Evolutionary conservation across 2,888 invertebrate genomes (phyloP).

Genomic region (Vanessa cardui): DNA sequence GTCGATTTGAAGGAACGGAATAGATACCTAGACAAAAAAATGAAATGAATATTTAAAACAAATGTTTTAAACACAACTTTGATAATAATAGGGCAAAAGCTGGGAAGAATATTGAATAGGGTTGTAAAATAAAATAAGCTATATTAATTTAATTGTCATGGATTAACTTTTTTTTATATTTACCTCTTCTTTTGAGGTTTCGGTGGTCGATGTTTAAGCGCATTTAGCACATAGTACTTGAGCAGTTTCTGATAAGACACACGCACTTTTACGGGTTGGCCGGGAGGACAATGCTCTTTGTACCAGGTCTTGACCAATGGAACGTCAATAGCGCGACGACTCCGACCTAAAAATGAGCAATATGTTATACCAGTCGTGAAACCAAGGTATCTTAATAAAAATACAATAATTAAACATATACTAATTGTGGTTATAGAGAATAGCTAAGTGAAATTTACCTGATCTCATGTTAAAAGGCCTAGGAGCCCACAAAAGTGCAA

Average conservation of each 20-base stretch:
- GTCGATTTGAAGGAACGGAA: constrained; percentile 99
- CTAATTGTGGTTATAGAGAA: neutral
- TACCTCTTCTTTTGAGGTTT: constrained; percentile 99
- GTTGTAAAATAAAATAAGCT: neutral
- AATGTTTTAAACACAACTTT: neutral
- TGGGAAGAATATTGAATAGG: neutral
- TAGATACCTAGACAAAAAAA: constrained; percentile 84
- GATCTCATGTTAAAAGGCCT: constrained; percentile 98
- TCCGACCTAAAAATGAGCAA: constrained; percentile 85
- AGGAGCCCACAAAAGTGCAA: constrained; percentile 98
- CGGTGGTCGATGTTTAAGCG: constrained; percentile 97
- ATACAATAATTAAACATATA: neutral
- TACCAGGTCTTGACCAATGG: constrained; percentile 99
- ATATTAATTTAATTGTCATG: neutral
- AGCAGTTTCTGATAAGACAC: constrained; percentile 99
- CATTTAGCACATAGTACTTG: constrained; percentile 99
- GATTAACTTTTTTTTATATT: constrained; percentile 24
- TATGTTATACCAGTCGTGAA: neutral
- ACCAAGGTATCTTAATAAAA: neutral
- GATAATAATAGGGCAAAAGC: no score
- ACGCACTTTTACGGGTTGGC: constrained; percentile 98
- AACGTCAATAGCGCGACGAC: constrained; percentile 96
- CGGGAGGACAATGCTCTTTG: constrained; percentile 96
- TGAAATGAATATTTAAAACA: neutral
- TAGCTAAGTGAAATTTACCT: constrained; percentile 65